Evolutionary conservation across 2,113 vertebrate genomes (phyloP).

Genomic region (Procapra przewalskii): DNA sequence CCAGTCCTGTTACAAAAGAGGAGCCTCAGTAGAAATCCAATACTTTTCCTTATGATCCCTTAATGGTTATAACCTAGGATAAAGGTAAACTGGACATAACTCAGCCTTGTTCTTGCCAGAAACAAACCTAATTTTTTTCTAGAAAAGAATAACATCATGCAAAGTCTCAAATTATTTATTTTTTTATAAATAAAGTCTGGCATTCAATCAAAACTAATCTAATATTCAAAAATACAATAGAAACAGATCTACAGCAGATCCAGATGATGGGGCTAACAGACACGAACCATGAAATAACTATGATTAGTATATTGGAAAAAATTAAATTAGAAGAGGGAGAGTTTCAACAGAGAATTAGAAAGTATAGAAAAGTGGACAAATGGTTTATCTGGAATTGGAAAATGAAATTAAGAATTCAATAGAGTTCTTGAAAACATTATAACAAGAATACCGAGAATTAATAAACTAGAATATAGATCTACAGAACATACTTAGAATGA

Average conservation of each 20-base stretch:
- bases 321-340: not conserved
- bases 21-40: not conserved
- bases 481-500: not conserved
- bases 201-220: not conserved
- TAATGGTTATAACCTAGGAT: not conserved
- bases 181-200: not conserved
- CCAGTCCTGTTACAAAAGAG: not conserved
- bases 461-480: not conserved
- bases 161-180: not conserved
- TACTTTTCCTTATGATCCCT: not conserved
- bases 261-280: not conserved
- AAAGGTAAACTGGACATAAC: not conserved
- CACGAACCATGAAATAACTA: not conserved
- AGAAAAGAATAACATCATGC: not conserved
- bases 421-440: not conserved
- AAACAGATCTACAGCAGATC: not conserved
- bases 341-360: slow-evolving; percentile 13
- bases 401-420: slow-evolving; percentile 4
- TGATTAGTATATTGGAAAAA: not conserved
- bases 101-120: not conserved
- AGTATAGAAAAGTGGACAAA: not conserved
- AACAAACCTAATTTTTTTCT: not conserved
- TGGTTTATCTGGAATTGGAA: not conserved
- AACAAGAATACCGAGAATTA: not conserved
- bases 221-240: not conserved